These are phyloP conservation scores for Chrysotoxum bicinctum DNA, from an alignment of 2,888 invertebrate species.

Conservation along the genomic window DNA sequence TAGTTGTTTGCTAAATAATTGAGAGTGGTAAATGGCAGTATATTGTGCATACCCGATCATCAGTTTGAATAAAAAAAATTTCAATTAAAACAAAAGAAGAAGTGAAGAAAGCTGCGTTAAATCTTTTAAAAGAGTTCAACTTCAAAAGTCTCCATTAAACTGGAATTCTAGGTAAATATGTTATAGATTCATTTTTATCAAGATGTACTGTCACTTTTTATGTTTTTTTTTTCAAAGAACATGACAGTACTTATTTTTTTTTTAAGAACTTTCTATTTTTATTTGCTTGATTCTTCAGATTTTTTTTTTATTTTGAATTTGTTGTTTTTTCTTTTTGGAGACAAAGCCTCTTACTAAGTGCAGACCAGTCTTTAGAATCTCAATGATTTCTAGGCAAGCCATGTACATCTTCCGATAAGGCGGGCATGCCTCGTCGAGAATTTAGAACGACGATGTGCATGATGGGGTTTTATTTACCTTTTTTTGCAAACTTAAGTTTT, in stretches of 20 bases:
- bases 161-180: constrained; percentile 20
- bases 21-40: constrained; percentile 1
- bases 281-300: constrained; percentile 68
- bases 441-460: constrained; percentile 38
- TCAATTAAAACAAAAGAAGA: constrained; percentile 7
- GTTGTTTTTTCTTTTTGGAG: constrained; percentile 10
- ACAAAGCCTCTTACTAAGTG: neutral
- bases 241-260: constrained; percentile 26
- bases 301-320: constrained; percentile 9
- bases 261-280: constrained; percentile 63
- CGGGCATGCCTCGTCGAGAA: constrained; percentile 46
- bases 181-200: constrained; percentile 6
- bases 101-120: constrained; percentile 43
- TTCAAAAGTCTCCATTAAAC: neutral
- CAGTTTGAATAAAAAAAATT: constrained; percentile 8
- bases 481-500: constrained; percentile 6
- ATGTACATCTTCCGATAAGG: neutral
- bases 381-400: constrained; percentile 28
- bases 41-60: constrained; percentile 56
- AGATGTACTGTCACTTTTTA: constrained; percentile 38
- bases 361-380: constrained; percentile 45
- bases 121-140: neutral
- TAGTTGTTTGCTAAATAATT: constrained; percentile 43
- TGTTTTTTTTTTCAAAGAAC: constrained; percentile 17
- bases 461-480: constrained; percentile 3